Evolutionary conservation across 2,113 vertebrate genomes (phyloP), one percentile per base, ranked within the genome.

Genomic region (Gadus chalcogrammus): DNA sequence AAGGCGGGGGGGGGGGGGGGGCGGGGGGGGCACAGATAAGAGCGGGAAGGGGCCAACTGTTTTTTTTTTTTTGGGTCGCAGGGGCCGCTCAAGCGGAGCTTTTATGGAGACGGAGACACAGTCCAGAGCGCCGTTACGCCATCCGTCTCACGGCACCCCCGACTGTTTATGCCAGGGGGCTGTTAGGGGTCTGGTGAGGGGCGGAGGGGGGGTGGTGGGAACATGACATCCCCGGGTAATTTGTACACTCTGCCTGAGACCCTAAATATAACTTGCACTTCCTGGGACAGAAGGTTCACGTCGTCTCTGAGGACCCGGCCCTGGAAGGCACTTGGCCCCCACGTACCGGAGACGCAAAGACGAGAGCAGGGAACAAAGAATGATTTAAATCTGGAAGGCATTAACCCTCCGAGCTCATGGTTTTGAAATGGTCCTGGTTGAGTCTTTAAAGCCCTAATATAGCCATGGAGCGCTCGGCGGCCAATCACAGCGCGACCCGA

Each of bases 151-250:
- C 68, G 61, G 75, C 73, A 70, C 61, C 61, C 64, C 5, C 0
- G 6, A 61, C 9, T 86, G 87, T 89, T 88, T 89, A 85, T 58
- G 68, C 70, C 65, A 58, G 55, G 55, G 55, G 42, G 42, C 42
- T 48, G 42, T 48, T 48, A 48, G 12, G 42, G 42, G 8, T 11
- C 8, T 17, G n/a, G n/a, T n/a, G n/a, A n/a, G n/a, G 55, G 55
- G 15, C 15, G 55, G 55, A 16, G 5, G 17, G 5, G 55, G 15
- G 55, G 8, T 4, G 42, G 8, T 48, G 42, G 42, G 42, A 48
- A 71, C 1, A 73, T 12, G 84, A 87, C 83, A 87, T 89, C 81
- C 80, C 69, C 61, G 67, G 58, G 76, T 64, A 0, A 82, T 86
- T 81, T 87, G 79, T 83, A 72, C 66, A 70, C 68, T 48, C 70